phyloP scores from a whole-genome alignment of 2,113 vertebrate genomes.

The Eclectus roratus region DNA sequence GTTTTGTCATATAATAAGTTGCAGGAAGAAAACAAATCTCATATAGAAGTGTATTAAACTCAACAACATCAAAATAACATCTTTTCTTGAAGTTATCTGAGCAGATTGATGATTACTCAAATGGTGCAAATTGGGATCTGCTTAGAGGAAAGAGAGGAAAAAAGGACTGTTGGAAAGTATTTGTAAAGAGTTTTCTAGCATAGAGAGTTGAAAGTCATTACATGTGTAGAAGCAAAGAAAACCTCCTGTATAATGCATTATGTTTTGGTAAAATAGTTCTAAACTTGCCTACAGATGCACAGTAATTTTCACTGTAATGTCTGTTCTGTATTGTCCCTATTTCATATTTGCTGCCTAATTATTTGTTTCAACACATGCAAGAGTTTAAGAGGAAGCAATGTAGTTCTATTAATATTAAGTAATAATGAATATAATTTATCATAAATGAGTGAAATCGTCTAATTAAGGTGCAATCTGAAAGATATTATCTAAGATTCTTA shows the following conservation, averaged over 20 bases:
- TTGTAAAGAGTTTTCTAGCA: not conserved
- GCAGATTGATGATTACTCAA: not conserved
- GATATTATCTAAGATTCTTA: rapidly evolving
- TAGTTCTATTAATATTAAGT: not conserved
- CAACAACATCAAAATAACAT: not conserved
- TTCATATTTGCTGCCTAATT: not conserved
- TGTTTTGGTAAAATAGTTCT: not conserved
- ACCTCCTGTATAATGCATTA: not conserved
- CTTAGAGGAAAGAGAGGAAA: not conserved
- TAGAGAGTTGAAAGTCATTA: not conserved
- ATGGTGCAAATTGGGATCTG: not conserved
- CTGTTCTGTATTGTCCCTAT: not conserved
- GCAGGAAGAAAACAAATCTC: not conserved
- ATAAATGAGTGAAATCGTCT: not conserved
- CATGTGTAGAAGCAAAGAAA: not conserved
- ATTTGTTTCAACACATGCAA: not conserved
- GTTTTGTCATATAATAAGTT: not conserved
- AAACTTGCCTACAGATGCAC: not conserved
- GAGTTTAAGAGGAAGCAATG: not conserved
- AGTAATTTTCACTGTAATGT: not conserved
- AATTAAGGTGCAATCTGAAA: not conserved
- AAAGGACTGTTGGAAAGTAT: not conserved
- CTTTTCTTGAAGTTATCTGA: not conserved
- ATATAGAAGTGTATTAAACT: not conserved
- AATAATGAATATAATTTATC: not conserved